phyloP scores from a whole-genome alignment of 2,888 invertebrate genomes.

The Polymixis lichenea region DNA sequence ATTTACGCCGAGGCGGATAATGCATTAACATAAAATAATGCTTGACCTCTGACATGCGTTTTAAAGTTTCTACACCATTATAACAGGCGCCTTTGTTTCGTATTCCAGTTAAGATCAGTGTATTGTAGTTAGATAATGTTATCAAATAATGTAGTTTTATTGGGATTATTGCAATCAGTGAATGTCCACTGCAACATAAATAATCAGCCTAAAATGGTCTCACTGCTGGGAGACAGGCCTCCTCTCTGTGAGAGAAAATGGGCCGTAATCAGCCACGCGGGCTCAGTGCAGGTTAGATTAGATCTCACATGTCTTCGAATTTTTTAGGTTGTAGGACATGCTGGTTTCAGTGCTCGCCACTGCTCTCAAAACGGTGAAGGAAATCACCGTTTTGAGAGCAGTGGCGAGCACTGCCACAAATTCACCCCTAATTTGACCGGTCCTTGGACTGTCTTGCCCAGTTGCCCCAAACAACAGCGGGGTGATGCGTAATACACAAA shows the following conservation, averaged over 20 bases:
- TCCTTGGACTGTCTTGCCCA: neutral
- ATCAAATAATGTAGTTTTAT: slow-evolving; percentile 20
- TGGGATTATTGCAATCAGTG: neutral
- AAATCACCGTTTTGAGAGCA: too few relatives aligned
- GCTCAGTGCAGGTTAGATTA: too few relatives aligned
- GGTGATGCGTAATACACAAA: too few relatives aligned
- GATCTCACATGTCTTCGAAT: too few relatives aligned
- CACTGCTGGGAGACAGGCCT: too few relatives aligned
- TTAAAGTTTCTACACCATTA: slow-evolving; percentile 85
- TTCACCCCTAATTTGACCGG: neutral
- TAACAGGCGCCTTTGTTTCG: slow-evolving; percentile 72
- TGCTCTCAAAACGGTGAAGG: too few relatives aligned
- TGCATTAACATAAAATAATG: slow-evolving; percentile 90
- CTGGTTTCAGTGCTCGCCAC: too few relatives aligned
- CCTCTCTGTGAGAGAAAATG: too few relatives aligned
- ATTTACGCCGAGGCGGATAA: slow-evolving; percentile 86
- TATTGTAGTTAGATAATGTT: slow-evolving; percentile 19
- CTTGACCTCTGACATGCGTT: slow-evolving; percentile 87
- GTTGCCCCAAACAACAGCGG: neutral
- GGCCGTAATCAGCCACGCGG: too few relatives aligned
- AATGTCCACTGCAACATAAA: neutral
- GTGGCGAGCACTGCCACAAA: neutral
- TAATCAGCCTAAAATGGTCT: too few relatives aligned
- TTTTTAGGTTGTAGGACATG: too few relatives aligned
- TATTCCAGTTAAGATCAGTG: slow-evolving; percentile 35